Evolutionary conservation across 2,797 vertebrate species (phyloP), one percentile per base, ranked within the genome.

Genomic region (Danio tinwini): DNA sequence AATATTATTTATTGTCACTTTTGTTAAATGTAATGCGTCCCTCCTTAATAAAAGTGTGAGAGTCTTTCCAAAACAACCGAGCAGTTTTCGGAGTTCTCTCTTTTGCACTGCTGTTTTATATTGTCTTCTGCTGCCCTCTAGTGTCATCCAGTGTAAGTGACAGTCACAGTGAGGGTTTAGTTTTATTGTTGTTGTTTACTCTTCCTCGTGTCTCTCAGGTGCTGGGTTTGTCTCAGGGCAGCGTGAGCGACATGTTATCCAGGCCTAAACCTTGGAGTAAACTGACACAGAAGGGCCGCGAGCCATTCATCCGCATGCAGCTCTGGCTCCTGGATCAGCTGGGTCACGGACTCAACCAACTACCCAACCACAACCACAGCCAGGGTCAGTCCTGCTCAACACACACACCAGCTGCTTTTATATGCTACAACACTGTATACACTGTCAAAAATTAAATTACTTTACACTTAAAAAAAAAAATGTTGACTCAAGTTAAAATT

Each of bases 261-360:
- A 91, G 98, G 68, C 98, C 98, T 37, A 99, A 99, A 88, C 98
- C 98, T 0, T 99, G 98, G 98, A 97, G 98, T 92, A 99, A 99
- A 91, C 93, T 99, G 87, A 99, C 98, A 0, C 98, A 99, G 91
- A 99, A 99, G 88, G 98, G 98, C 58, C 92, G 98, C 21, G 98
- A 99, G 87, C 98, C 98, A 0, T 99, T 99, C 88, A 99, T 99
- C 87, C 96, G 98, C 61, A 99, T 99, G 98, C 98, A 99, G 91
- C 93, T 99, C 81, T 99, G 98, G 98, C 89, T 99, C 50, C 95
- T 96, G 0, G 97, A 98, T 88, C 97, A 97, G 91, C 93, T 99
- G 11, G 96, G 96, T 79, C 97, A 97, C 86, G 94, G 94, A 45
- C 91, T 95, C 81, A 91, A 76, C 89, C 96, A 95, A 84, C 82